Evolutionary conservation across 2,797 vertebrate genomes (phyloP), one percentile per base, ranked within the genome.

Genomic region (Novumbra hubbsi): DNA sequence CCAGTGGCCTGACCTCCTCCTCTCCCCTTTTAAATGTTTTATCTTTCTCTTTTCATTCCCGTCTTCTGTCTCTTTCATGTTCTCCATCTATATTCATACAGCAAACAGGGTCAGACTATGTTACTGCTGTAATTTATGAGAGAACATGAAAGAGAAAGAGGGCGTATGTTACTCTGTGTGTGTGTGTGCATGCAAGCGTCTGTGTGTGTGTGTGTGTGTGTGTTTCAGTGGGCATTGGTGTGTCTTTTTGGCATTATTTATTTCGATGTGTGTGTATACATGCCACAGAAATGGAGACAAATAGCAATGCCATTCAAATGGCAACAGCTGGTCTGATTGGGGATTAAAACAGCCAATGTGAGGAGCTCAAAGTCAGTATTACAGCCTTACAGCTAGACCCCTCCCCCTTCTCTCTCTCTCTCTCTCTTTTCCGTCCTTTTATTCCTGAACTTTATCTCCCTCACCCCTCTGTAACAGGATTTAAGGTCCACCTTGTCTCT

Each of bases 281-380:
- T 76, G 45, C 9, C 30, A 66, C 17, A 34, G 24, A 64, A 24
- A 64, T 27, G 14, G 24, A 64, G 24, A 64, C 62, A 64, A 27
- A 64, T 30, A 28, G 62, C 63, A 12, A 4, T 34, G 52, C n/a
- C 55, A 9, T 57, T 57, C 21, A n/a, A 21, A 4, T 64, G 80
- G 83, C 84, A 84, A 68, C 81, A 78, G 71, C 71, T 73, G 78
- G 75, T 70, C 78, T 79, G 80, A 81, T 81, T 83, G 87, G 75
- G 83, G 85, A 91, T 90, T 88, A 90, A 77, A 78, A 81, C 24
- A 73, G 69, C 83, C 73, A 77, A 83, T 78, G 82, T 81, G 78
- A 81, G 80, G 62, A 82, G 6, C 67, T 50, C 67, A 48, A 11
- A 48, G 24, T 21, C 67, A 5, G 11, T 49, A 24, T 69, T 21